These are phyloP conservation scores for Pterocles orientalis DNA, from an alignment of 2,113 vertebrate species.

Conservation along the genomic window DNA sequence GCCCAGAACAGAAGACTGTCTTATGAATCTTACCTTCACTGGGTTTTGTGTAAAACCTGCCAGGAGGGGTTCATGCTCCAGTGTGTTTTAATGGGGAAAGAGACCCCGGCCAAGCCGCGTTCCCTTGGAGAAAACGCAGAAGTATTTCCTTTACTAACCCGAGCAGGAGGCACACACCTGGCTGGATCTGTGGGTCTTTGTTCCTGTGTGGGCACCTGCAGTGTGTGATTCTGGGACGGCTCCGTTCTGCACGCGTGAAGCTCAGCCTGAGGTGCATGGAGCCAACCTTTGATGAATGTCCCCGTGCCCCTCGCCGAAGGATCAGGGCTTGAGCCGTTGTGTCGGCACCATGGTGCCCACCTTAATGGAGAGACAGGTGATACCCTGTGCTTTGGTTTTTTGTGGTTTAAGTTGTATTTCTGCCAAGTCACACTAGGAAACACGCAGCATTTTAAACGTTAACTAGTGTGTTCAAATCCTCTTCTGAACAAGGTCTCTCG, in stretches of 20 bases:
- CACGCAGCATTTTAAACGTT: fast-evolving
- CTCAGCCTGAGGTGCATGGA: not conserved
- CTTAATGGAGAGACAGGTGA: not conserved
- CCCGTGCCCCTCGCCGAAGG: fast-evolving
- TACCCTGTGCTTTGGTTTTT: not conserved
- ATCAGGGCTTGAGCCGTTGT: fast-evolving
- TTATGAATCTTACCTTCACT: not conserved
- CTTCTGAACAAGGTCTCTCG: not conserved
- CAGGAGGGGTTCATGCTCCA: not conserved
- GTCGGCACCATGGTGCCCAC: not conserved
- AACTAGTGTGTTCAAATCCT: not conserved
- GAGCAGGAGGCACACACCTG: not conserved
- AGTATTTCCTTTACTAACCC: not conserved
- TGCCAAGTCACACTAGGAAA: not conserved
- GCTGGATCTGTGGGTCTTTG: not conserved
- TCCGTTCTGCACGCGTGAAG: not conserved
- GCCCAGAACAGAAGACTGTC: not conserved
- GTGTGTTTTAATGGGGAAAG: not conserved
- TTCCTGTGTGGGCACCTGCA: not conserved
- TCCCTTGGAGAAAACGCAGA: not conserved
- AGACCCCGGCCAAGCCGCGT: not conserved
- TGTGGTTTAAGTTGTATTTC: not conserved
- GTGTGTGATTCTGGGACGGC: not conserved
- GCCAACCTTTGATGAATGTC: too few relatives aligned
- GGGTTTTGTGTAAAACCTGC: not conserved